Evolutionary conservation across 1,140 invertebrate genomes (phyloP).

Genomic region (Drosophila kikkawai): DNA sequence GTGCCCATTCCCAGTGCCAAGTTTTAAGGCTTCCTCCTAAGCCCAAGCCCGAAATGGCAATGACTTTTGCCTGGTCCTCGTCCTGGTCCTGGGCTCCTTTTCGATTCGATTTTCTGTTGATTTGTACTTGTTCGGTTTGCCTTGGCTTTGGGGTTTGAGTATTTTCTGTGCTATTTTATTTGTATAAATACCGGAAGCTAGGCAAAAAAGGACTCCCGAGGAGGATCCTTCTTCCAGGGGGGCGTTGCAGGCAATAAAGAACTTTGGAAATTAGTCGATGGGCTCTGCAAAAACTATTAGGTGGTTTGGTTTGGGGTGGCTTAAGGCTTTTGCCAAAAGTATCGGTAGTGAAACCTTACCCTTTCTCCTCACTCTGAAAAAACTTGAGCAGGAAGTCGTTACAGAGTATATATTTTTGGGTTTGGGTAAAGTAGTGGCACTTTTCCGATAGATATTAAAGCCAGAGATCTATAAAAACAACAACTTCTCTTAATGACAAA

Average conservation of each 20-base stretch:
- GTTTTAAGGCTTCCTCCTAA: constrained; percentile 41
- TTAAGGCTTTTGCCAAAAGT: constrained; percentile 44
- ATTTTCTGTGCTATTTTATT: constrained; percentile 75
- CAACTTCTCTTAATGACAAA: constrained; percentile 12
- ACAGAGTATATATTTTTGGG: constrained; percentile 31
- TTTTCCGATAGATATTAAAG: constrained; percentile 2
- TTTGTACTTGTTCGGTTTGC: constrained; percentile 62
- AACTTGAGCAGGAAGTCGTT: constrained; percentile 82
- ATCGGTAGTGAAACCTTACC: not conserved
- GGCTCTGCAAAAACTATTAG: constrained; percentile 20
- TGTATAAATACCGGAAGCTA: constrained; percentile 84
- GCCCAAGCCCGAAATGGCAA: constrained; percentile 56
- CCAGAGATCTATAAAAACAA: not conserved
- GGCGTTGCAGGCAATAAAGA: constrained; percentile 83
- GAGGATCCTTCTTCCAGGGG: constrained; percentile 5
- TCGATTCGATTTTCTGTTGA: constrained; percentile 77
- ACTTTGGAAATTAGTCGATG: constrained; percentile 82
- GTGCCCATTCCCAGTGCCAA: constrained; percentile 8
- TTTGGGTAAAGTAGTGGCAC: no score
- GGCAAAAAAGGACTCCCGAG: constrained; percentile 24
- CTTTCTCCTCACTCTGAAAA: constrained; percentile 2
- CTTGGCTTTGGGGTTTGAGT: constrained; percentile 1
- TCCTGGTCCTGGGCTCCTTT: constrained; percentile 17
- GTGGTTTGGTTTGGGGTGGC: constrained; percentile 8
- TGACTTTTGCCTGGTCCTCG: constrained; percentile 51